Evolutionary conservation across 2,888 invertebrate species (phyloP), one percentile per base, ranked within the genome.

Genomic region (Agrenia bidenticulata): DNA sequence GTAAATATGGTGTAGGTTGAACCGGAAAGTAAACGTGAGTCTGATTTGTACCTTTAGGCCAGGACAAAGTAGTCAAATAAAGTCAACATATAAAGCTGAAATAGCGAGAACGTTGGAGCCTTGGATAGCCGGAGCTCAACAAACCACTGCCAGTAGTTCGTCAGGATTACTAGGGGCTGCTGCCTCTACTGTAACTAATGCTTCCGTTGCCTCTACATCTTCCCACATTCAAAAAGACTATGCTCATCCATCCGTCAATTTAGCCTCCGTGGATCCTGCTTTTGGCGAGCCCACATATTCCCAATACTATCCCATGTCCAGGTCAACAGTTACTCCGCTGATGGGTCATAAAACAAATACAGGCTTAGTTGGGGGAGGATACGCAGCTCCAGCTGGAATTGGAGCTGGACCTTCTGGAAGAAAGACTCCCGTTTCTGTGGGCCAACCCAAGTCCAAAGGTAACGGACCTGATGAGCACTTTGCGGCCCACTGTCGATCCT

Each of bases 41-140:
- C 32, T 32, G 32, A 32, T 32, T 19, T 45, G 77, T 78, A 7
- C 51, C 37, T 77, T 74, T 55, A 80, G 84, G 72, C 84, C 85
- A 15, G 79, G 83, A 45, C 84, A 84, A 75, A 83, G 84, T 27
- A 84, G 84, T 41, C 80, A 80, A 72, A 80, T 82, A 41, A 78
- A 80, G 66, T 85, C 85, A 0, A 86, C 86, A 77, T 87, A 86
- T 78, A 82, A 86, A 68, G 82, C 82, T 63, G 87, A 88, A 77
- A 87, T 88, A 77, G 85, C 85, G 15, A 83, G 85, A 64, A 82
- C 83, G 53, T 78, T 87, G 53, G 86, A 87, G 73, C 85, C 86
- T 0, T 86, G 85, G 81, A 82, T 86, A 32, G 83, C 80, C 80
- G 37, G 81, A 60, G 54, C 63, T 64, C 70, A 67, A 50, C 64